phyloP scores from a whole-genome alignment of 2,888 invertebrate genomes.

The Allophyes oxyacanthae region DNA sequence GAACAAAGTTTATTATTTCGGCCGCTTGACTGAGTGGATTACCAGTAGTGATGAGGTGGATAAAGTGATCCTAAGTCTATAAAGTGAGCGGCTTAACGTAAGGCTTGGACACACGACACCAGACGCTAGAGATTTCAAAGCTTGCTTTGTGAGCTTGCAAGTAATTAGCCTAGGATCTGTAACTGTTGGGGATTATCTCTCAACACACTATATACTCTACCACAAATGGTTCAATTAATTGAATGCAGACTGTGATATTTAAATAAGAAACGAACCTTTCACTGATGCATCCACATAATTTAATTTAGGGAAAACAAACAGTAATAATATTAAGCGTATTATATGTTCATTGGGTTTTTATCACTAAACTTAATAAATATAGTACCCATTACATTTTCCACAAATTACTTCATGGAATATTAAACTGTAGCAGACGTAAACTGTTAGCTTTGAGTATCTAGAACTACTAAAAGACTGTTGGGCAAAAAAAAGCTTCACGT shows the following conservation, averaged over 20 bases:
- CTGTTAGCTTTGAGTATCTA: too few relatives aligned
- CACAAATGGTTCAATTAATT: constrained; percentile 6
- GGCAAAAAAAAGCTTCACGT: too few relatives aligned
- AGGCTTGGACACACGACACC: constrained; percentile 1
- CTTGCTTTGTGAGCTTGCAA: background rate
- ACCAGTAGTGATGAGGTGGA: constrained; percentile 9
- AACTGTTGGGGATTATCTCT: background rate
- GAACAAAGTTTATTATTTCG: constrained; percentile 19
- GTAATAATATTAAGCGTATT: too few relatives aligned
- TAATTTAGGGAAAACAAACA: too few relatives aligned
- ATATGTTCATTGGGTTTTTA: too few relatives aligned
- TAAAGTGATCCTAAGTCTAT: constrained; percentile 11
- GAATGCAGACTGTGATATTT: background rate
- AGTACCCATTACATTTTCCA: too few relatives aligned
- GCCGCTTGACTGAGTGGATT: constrained; percentile 3
- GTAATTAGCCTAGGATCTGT: constrained; percentile 9
- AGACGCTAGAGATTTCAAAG: constrained; percentile 11
- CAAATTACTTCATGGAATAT: too few relatives aligned
- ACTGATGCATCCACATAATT: too few relatives aligned
- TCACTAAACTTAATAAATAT: too few relatives aligned
- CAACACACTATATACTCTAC: background rate
- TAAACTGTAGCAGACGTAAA: too few relatives aligned
- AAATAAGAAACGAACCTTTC: too few relatives aligned
- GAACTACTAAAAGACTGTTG: too few relatives aligned
- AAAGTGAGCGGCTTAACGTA: constrained; percentile 1